phyloP scores from a whole-genome alignment of 2,113 vertebrate genomes.

The Tonatia bakeri region DNA sequence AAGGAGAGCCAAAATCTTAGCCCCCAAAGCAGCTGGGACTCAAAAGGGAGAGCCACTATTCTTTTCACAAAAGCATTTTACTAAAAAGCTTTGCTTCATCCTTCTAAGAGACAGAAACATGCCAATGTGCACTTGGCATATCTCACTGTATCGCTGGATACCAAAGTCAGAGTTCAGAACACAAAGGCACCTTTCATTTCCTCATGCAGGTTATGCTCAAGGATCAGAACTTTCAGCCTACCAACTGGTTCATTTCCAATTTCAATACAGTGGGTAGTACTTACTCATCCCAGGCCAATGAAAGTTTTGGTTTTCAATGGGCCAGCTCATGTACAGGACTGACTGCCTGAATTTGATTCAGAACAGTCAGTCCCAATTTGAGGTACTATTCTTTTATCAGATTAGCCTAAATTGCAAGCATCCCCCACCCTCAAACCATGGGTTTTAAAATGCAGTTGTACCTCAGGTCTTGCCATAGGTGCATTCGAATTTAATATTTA shows the following conservation, averaged over 20 bases:
- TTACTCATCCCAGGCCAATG: neutral
- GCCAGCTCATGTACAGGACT: neutral
- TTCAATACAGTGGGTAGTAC: neutral
- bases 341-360: slow-evolving; percentile 1
- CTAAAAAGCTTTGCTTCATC: neutral
- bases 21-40: neutral
- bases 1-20: neutral
- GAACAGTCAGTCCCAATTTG: neutral
- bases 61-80: neutral
- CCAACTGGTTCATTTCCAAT: neutral
- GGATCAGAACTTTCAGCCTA: neutral
- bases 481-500: slow-evolving; percentile 10
- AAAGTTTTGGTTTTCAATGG: neutral
- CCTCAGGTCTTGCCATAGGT: neutral
- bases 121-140: neutral
- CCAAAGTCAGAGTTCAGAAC: neutral
- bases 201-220: neutral
- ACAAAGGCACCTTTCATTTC: neutral
- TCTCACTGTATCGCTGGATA: neutral
- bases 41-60: neutral
- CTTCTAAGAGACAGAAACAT: neutral
- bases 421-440: neutral
- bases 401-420: neutral
- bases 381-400: neutral
- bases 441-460: slow-evolving; percentile 6